Base-by-base conservation (phyloP, 1,140 invertebrate genomes). In the Plodia interpunctella region DNA sequence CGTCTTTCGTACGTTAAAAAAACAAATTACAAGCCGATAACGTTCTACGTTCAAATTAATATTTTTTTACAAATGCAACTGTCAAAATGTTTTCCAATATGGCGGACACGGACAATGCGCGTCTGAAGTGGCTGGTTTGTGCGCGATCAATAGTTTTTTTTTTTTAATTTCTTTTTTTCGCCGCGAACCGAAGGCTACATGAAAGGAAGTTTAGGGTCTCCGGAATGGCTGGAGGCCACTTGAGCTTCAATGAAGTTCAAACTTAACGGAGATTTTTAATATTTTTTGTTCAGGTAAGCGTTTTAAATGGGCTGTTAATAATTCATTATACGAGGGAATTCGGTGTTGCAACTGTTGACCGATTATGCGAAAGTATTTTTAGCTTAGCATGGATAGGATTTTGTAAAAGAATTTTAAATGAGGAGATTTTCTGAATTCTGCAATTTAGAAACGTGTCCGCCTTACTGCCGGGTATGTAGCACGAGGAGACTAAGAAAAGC, bases 71-170 rank as follows among this genome's bases (percentile, higher is more conserved):
- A 25, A 51, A 51, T 51, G 50, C 18, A 51, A 51, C 18, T 51
- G 38, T 44, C 38, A 44, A 44, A 44, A 44, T 44, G 38, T 44
- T 44, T 44, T 44, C 38, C 79, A 83, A 82, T 73, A 87, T 80
- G 77, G 80, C 83, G 72, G 70, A 82, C 15, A 44, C 38, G 38
- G 38, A 44, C 78, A 83, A 84, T 74, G 78, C 59, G 71, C 60
- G 68, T 72, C 74, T 82, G 74, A 78, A 84, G 80, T 80, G 79
- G 77, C 64, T n/a, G 75, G 62, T 76, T 83, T 87, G 79, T 87
- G 72, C 38, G 58, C 76, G 74, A 83, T 84, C 83, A 85, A 87
- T 87, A 84, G 82, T 85, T 84, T 83, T 81, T 80, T 85, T 84
- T 83, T 81, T 80, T 78, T 80, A 76, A 77, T 80, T 75, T 65